These are phyloP conservation scores for Steromphala cineraria DNA, from an alignment of 2,888 invertebrate genomes.

Conservation along the genomic window DNA sequence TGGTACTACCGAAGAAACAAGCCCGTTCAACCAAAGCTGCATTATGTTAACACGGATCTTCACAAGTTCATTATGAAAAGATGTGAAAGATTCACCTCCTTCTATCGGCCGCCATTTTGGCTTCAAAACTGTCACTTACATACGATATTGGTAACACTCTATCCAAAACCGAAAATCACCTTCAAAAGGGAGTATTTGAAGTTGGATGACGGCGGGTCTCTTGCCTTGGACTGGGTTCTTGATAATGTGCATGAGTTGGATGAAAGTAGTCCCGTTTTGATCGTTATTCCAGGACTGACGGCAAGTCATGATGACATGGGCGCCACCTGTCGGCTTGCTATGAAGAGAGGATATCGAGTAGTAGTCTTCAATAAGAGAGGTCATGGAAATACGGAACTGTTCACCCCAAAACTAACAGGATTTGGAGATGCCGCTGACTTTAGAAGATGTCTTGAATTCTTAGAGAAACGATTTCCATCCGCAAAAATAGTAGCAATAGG, in stretches of 20 bases:
- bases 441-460: conserved; percentile 44
- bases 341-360: conserved; percentile 37
- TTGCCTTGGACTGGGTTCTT: conserved; percentile 53
- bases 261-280: conserved; percentile 33
- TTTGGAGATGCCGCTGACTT: conserved; percentile 55
- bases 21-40: conserved; percentile 13
- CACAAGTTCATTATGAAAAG: conserved; percentile 39
- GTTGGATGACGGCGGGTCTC: conserved; percentile 47
- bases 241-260: background rate
- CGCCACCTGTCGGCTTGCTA: conserved; percentile 30
- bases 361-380: conserved; percentile 56
- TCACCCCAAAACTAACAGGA: conserved; percentile 50
- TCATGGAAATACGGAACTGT: conserved; percentile 40
- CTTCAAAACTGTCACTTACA: conserved; percentile 44
- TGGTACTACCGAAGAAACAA: background rate
- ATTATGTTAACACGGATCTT: conserved; percentile 42
- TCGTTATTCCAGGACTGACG: conserved; percentile 46
- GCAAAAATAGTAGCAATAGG: conserved; percentile 42
- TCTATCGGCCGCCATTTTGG: conserved; percentile 44
- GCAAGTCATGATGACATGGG: conserved; percentile 32
- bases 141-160: conserved; percentile 39
- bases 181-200: conserved; percentile 43
- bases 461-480: conserved; percentile 31
- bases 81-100: conserved; percentile 30
- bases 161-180: conserved; percentile 2